These are phyloP conservation scores for Gorsachius goisagi DNA, from an alignment of 2,113 vertebrate species.

Conservation along the genomic window DNA sequence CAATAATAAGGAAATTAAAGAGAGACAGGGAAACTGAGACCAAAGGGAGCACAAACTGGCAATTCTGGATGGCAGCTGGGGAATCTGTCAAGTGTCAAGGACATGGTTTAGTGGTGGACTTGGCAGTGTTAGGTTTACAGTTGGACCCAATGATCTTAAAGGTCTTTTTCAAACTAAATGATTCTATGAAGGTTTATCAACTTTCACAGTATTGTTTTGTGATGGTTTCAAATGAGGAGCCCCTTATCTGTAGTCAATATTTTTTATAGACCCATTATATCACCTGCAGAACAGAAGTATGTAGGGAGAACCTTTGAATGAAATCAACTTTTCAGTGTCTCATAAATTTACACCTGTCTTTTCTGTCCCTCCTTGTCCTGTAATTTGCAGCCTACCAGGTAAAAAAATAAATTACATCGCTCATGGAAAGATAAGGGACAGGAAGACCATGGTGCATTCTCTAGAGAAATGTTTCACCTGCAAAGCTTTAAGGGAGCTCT, in stretches of 20 bases:
- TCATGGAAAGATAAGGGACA: background rate
- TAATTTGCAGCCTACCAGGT: background rate
- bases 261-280: background rate
- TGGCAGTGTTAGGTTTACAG: background rate
- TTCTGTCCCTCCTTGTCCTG: background rate
- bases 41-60: background rate
- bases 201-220: background rate
- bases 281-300: background rate
- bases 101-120: background rate
- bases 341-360: background rate
- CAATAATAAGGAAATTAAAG: background rate
- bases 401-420: background rate
- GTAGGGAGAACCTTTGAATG: background rate
- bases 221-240: background rate
- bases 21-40: background rate
- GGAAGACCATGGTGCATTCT: background rate
- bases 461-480: background rate
- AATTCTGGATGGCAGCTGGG: background rate
- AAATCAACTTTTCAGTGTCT: background rate
- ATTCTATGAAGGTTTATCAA: background rate
- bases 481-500: background rate
- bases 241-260: background rate
- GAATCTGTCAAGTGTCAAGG: background rate
- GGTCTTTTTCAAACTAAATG: background rate
- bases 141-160: background rate